phyloP scores from a whole-genome alignment of 2,888 invertebrate genomes.

The Drosophila austrosaltans region DNA sequence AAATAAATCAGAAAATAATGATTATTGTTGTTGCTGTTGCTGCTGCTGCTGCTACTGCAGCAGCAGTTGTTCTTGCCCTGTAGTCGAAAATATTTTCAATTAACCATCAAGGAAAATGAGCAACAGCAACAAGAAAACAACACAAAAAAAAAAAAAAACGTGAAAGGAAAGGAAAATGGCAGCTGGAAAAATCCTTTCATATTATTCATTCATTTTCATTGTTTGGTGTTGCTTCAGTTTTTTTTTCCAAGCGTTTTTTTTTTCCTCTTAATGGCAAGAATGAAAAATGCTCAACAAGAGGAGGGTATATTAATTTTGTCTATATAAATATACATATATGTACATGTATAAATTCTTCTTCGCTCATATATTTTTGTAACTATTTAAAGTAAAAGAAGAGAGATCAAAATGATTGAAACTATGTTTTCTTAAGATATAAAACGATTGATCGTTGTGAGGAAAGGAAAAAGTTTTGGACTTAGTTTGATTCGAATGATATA shows the following conservation, averaged over 20 bases:
- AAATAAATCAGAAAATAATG: conserved; percentile 24
- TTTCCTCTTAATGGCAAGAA: conserved; percentile 35
- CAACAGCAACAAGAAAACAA: conserved; percentile 8
- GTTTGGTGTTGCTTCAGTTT: conserved; percentile 34
- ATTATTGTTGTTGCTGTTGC: conserved; percentile 13
- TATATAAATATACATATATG: conserved; percentile 20
- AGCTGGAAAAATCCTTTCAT: conserved; percentile 56
- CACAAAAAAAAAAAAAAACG: conserved; percentile 13
- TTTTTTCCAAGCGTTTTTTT: neutral
- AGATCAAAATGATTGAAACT: no score
- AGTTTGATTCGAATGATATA: no score
- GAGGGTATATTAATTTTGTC: neutral
- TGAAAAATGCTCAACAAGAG: conserved; percentile 37
- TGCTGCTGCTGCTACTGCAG: neutral
- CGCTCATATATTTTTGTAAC: no score
- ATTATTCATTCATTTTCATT: conserved; percentile 67
- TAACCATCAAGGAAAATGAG: conserved; percentile 28
- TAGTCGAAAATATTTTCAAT: conserved; percentile 46
- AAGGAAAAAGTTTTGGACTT: no score
- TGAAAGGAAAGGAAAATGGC: conserved; percentile 32
- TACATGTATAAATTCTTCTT: no score
- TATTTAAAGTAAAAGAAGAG: no score
- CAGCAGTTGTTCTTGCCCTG: neutral
- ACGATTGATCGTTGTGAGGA: no score
- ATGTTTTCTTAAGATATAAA: no score